phyloP scores from a whole-genome alignment of 2,797 vertebrate species.

The Acanthopagrus latus region DNA sequence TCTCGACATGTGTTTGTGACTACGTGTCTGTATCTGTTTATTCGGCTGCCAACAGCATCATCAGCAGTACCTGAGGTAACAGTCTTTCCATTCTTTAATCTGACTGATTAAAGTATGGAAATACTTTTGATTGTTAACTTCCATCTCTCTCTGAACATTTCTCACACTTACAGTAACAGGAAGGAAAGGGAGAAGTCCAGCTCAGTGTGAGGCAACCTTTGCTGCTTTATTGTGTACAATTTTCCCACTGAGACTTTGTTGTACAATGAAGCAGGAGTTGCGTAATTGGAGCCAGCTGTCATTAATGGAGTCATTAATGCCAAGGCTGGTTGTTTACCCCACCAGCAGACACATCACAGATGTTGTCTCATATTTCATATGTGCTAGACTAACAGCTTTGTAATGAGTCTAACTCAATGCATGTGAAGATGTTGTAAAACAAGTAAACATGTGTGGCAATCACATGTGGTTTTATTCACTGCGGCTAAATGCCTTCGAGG shows the following conservation, averaged over 20 bases:
- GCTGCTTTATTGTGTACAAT: slow-evolving; percentile 1
- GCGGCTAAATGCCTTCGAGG: not conserved
- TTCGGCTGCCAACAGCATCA: slow-evolving; percentile 1
- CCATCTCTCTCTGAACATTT: not conserved
- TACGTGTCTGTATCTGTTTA: not conserved
- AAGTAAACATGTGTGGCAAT: slow-evolving; percentile 11
- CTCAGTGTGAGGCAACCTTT: not conserved
- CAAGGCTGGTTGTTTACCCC: slow-evolving; percentile 6
- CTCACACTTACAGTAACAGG: not conserved
- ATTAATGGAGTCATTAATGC: slow-evolving; percentile 25
- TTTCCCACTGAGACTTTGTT: slow-evolving; percentile 13
- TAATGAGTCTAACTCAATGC: slow-evolving; percentile 13
- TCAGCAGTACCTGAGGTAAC: not conserved
- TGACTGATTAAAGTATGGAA: not conserved
- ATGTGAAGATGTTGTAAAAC: not conserved
- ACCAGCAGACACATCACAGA: slow-evolving; percentile 18
- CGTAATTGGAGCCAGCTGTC: slow-evolving; percentile 32
- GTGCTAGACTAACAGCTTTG: not conserved
- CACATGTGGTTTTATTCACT: slow-evolving; percentile 18
- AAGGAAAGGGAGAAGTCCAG: slow-evolving; percentile 6
- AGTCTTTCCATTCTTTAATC: not conserved
- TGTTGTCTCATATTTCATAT: slow-evolving; percentile 24
- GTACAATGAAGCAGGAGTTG: not conserved
- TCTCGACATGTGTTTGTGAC: slow-evolving; percentile 39
- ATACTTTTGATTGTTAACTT: not conserved